phyloP scores from a whole-genome alignment of 2,113 vertebrate species.

The Leptocoma aspasia region DNA sequence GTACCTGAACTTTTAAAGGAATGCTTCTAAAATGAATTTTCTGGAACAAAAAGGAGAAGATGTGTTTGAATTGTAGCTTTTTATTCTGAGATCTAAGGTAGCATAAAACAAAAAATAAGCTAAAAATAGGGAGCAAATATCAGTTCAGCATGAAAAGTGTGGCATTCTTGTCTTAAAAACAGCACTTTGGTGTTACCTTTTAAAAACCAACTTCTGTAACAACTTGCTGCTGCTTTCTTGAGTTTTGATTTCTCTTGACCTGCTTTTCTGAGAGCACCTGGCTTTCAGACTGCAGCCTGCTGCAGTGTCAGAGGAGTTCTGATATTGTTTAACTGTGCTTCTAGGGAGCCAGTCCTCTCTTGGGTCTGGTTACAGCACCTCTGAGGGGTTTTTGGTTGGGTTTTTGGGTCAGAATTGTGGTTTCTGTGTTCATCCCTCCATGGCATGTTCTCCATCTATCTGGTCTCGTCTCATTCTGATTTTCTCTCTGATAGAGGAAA shows the following conservation, averaged over 20 bases:
- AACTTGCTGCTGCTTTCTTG: neutral
- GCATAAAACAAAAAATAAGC: neutral
- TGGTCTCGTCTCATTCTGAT: neutral
- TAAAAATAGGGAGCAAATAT: neutral
- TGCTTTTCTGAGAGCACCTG: neutral
- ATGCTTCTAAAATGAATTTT: neutral
- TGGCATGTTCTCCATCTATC: accelerated
- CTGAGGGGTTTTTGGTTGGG: neutral
- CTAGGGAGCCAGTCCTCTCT: neutral
- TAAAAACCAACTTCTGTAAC: neutral
- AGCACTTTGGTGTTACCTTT: neutral
- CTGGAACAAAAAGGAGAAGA: neutral
- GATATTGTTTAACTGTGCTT: neutral
- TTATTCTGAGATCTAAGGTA: neutral
- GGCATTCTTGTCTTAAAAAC: neutral
- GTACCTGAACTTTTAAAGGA: neutral
- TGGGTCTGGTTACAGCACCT: neutral
- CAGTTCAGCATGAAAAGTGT: neutral
- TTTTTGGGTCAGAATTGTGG: neutral
- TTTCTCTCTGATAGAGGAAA: neutral
- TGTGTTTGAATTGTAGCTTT: neutral
- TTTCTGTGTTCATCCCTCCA: neutral
- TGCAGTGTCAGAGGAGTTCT: neutral
- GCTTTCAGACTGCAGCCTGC: neutral
- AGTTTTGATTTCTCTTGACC: neutral